phyloP scores from a whole-genome alignment of 2,113 vertebrate species.

The Psophia crepitans region DNA sequence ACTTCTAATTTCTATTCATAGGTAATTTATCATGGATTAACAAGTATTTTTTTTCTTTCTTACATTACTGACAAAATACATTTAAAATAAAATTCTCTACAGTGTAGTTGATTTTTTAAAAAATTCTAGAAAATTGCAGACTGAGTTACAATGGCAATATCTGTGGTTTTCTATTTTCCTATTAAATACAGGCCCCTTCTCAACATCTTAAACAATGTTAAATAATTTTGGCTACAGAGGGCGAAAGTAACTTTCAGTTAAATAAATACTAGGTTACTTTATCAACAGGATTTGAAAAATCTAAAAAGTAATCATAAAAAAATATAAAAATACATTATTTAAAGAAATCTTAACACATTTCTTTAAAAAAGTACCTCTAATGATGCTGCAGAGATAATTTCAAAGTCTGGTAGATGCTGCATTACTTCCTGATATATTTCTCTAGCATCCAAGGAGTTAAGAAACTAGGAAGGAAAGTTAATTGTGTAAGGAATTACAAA shows the following conservation, averaged over 20 bases:
- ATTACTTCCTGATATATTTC: slow-evolving; percentile 92
- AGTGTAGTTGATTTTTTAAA: not conserved
- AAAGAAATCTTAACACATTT: not conserved
- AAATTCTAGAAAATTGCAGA: not conserved
- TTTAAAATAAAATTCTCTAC: not conserved
- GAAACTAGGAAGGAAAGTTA: slow-evolving; percentile 77
- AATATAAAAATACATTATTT: not conserved
- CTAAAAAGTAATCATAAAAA: not conserved
- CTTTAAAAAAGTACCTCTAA: slow-evolving; percentile 80
- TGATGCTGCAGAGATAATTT: slow-evolving; percentile 78
- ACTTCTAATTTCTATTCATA: not conserved
- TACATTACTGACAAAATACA: not conserved
- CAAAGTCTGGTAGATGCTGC: slow-evolving; percentile 86
- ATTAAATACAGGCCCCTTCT: not conserved
- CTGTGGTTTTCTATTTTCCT: not conserved
- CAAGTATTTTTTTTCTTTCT: not conserved
- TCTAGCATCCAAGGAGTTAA: slow-evolving; percentile 88
- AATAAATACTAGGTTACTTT: not conserved
- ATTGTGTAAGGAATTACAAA: not conserved
- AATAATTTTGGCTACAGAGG: not conserved
- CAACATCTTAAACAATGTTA: not conserved
- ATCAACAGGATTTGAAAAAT: not conserved
- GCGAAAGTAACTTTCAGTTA: not conserved
- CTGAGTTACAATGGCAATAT: not conserved
- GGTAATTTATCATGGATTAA: not conserved